Percentiles rank a stretch among this genome's conserved stretches.
Conservation (phyloP, 2,888 invertebrate species). For the Andrena marginata region DNA sequence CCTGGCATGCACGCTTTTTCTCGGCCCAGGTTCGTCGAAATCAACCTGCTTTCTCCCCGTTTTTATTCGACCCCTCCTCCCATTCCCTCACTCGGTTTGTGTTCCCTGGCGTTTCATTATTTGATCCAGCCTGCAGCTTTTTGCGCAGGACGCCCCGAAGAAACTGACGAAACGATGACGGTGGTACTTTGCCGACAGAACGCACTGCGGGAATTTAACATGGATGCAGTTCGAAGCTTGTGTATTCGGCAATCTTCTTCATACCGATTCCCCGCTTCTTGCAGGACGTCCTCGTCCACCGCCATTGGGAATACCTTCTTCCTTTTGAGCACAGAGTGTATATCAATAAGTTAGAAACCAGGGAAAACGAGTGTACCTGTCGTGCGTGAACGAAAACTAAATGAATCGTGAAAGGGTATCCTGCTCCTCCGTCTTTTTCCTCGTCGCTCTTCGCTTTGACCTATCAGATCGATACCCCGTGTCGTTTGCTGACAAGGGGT, state of each 20-base stretch:
- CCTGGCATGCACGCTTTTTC: not conserved
- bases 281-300: not conserved
- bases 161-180: not conserved
- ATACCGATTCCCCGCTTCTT: slow-evolving; percentile 25
- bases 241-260: not conserved
- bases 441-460: no score
- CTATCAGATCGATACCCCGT: no score
- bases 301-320: not conserved
- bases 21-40: not conserved
- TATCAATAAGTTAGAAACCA: no score
- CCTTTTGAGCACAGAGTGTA: not conserved
- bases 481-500: no score
- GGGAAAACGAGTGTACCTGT: no score
- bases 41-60: not conserved
- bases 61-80: not conserved
- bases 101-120: slow-evolving; percentile 34
- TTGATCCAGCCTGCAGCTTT: not conserved
- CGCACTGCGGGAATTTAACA: slow-evolving; percentile 13
- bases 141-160: not conserved
- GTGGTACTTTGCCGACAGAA: slow-evolving; percentile 6
- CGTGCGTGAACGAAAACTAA: no score
- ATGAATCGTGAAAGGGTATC: no score
- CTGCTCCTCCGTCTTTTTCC: no score
- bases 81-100: not conserved
- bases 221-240: slow-evolving; percentile 17